phyloP scores from a whole-genome alignment of 2,888 invertebrate species.

The Antheraea assamensis region DNA sequence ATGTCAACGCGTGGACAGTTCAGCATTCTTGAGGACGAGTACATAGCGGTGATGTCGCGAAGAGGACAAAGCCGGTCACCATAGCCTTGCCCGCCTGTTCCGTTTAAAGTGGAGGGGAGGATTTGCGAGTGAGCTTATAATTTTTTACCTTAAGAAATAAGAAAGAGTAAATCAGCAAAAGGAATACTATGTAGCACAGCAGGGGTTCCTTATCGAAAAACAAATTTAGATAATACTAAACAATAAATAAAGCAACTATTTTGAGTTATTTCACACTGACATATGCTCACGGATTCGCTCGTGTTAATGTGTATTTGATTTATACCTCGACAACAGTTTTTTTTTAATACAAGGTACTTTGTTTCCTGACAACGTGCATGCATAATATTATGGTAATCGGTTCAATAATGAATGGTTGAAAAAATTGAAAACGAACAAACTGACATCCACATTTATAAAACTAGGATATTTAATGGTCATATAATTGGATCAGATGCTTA shows the following conservation, averaged over 20 bases:
- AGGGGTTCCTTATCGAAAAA: background rate
- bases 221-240: background rate
- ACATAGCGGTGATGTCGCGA: conserved; percentile 72
- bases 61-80: conserved; percentile 76
- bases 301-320: too few relatives aligned
- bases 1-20: conserved; percentile 62
- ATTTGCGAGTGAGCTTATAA: conserved; percentile 47
- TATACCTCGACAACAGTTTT: too few relatives aligned
- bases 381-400: too few relatives aligned
- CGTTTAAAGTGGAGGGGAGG: conserved; percentile 39
- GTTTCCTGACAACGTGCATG: too few relatives aligned
- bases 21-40: conserved; percentile 69
- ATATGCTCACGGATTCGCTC: too few relatives aligned
- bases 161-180: too few relatives aligned
- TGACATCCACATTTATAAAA: too few relatives aligned
- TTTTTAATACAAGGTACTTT: too few relatives aligned
- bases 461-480: background rate
- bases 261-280: too few relatives aligned
- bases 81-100: conserved; percentile 49
- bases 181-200: background rate
- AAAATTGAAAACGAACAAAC: too few relatives aligned
- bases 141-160: background rate
- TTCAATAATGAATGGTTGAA: too few relatives aligned
- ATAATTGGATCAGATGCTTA: background rate
- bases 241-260: background rate